A percentile compares a stretch with the other conserved stretches of the same genome.
These are phyloP conservation scores for Mycalesis mineus DNA, from an alignment of 2,888 invertebrate species.

Conservation along the genomic window DNA sequence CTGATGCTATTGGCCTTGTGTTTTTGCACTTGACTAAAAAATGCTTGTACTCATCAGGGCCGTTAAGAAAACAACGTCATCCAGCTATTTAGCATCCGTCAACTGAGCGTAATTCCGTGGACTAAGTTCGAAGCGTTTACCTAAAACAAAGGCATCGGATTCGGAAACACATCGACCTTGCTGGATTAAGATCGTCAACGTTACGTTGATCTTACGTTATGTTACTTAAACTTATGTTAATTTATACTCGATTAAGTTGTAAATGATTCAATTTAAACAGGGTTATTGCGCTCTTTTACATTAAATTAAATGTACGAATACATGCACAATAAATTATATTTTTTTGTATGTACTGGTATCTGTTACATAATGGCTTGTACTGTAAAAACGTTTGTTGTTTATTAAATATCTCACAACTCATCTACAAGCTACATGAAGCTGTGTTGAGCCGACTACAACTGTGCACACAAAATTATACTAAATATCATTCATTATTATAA, in stretches of 20 bases:
- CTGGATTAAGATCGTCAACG: slow-evolving; percentile 22
- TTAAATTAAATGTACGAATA: no score
- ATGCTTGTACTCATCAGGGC: slow-evolving; percentile 49
- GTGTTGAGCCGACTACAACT: no score
- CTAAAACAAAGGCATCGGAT: slow-evolving; percentile 67
- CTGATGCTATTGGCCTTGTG: slow-evolving; percentile 49
- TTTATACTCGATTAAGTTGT: not conserved
- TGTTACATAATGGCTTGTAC: no score
- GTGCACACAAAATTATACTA: no score
- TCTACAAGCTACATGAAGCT: no score
- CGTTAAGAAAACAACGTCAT: slow-evolving; percentile 58
- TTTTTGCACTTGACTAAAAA: slow-evolving; percentile 45
- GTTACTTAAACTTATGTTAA: not conserved
- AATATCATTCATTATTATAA: no score
- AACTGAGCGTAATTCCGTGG: slow-evolving; percentile 72
- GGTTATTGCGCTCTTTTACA: no score
- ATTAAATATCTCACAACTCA: no score
- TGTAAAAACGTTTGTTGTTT: no score
- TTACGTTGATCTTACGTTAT: not conserved
- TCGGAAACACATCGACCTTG: slow-evolving; percentile 64
- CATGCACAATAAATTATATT: no score
- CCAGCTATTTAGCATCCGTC: slow-evolving; percentile 65
- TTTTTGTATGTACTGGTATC: no score
- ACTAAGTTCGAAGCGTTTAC: slow-evolving; percentile 50
- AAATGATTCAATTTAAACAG: no score